These are phyloP conservation scores for Tiliacea aurago DNA, from an alignment of 2,888 invertebrate species.

Conservation along the genomic window DNA sequence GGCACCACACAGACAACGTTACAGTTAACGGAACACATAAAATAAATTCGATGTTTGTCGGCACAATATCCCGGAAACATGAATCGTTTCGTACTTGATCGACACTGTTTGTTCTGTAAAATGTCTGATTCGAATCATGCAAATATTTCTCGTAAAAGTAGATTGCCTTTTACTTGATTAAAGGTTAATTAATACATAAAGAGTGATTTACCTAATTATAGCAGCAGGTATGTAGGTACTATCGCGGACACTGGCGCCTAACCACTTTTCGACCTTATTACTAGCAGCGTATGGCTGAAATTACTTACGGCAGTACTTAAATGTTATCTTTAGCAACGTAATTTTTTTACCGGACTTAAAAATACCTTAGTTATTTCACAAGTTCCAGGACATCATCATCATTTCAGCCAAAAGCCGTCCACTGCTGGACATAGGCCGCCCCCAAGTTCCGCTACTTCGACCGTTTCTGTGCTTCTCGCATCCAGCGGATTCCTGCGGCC, in stretches of 20 bases:
- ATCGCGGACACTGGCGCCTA: too few species aligned
- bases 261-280: too few species aligned
- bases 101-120: slow-evolving; percentile 33
- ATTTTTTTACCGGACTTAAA: neutral
- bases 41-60: slow-evolving; percentile 43
- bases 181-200: slow-evolving; percentile 51
- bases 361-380: too few species aligned
- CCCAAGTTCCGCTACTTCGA: too few species aligned
- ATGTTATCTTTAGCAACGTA: neutral
- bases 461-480: too few species aligned
- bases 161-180: slow-evolving; percentile 41
- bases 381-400: neutral
- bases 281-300: too few species aligned
- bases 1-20: too few species aligned
- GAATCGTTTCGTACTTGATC: slow-evolving; percentile 29
- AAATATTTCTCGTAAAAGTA: slow-evolving; percentile 59
- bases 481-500: too few species aligned
- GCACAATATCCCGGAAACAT: slow-evolving; percentile 50
- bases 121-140: slow-evolving; percentile 31
- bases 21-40: slow-evolving; percentile 36
- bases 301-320: too few species aligned
- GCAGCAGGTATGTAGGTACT: neutral
- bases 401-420: too few species aligned
- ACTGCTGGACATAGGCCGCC: too few species aligned
- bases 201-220: slow-evolving; percentile 20